Base-by-base conservation (phyloP, 2,888 invertebrate genomes). In the Zaprionus obscuricornis region DNA sequence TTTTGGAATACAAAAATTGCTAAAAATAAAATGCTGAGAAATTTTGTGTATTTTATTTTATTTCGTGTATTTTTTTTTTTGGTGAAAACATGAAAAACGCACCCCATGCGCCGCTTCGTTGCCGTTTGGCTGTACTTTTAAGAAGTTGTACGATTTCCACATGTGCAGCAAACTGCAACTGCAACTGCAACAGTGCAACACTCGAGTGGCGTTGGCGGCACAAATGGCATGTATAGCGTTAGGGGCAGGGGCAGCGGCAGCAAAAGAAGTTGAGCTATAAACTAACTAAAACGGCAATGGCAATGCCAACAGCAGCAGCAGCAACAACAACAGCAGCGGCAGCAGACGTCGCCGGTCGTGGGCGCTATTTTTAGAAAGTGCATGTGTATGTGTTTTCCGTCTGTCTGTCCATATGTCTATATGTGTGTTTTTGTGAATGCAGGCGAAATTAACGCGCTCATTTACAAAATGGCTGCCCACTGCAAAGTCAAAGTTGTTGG, bases 121-220 rank as follows among this genome's bases (percentile, higher is more conserved):
- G 59, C 58, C 52, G 47, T 24, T 51, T 67, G 64, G 62, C 79
- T 75, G 79, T 75, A 75, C 75, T 75, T 79, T 26, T 26, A 63
- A 54, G 49, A 56, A 54, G 56, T 64, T 56, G 57, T 24, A 33
- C 47, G 56, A 63, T 76, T 70, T 67, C 60, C 76, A 76, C 77
- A 74, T 78, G 77, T 73, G 74, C 77, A 66, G 72, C 82, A 74
- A 77, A 81, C 77, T 77, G 82, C 76, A 76, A 73, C 69, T 47
- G 63, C 17, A 40, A 64, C 64, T 52, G 65, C 64, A n/a, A n/a
- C n/a, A 64, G 57, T 52, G 65, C 64, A 64, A 83, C 78, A 79
- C 78, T 79, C 78, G 83, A 83, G 71, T 79, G 83, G 76, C 72
- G 76, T 76, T 79, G 78, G 79, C 79, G 83, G 78, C 78, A 79